These are phyloP conservation scores for Garrulus glandarius DNA, from an alignment of 2,797 vertebrate genomes.

Conservation along the genomic window DNA sequence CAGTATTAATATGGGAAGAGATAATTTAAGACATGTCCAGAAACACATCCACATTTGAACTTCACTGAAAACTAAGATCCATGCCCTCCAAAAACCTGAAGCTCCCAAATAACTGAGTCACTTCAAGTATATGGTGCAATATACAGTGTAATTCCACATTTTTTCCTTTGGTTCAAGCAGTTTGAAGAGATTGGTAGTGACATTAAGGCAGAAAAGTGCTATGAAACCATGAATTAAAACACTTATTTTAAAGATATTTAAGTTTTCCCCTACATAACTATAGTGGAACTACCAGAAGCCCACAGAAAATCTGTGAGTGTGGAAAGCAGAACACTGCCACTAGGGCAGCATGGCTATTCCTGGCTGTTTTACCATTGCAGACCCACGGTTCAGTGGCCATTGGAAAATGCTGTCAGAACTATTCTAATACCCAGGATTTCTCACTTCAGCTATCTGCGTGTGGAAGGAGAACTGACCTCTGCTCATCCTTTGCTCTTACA, in stretches of 20 bases:
- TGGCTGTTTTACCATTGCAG: neutral
- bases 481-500: neutral
- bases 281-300: neutral
- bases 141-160: accelerated
- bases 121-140: neutral
- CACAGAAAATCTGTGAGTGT: neutral
- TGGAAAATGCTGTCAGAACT: neutral
- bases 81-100: neutral
- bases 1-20: neutral
- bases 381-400: neutral
- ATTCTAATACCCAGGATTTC: neutral
- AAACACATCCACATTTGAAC: neutral
- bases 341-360: accelerated
- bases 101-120: neutral
- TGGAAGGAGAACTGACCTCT: neutral
- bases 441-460: neutral
- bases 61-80: neutral
- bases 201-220: neutral
- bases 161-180: neutral
- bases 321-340: neutral
- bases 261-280: neutral
- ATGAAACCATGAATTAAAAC: neutral
- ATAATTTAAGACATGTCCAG: neutral
- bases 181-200: neutral
- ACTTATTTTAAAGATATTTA: neutral